Percentiles rank a stretch among this genome's conserved stretches.
Conservation (phyloP, 2,888 invertebrate species). For the Eupithecia inturbata region DNA sequence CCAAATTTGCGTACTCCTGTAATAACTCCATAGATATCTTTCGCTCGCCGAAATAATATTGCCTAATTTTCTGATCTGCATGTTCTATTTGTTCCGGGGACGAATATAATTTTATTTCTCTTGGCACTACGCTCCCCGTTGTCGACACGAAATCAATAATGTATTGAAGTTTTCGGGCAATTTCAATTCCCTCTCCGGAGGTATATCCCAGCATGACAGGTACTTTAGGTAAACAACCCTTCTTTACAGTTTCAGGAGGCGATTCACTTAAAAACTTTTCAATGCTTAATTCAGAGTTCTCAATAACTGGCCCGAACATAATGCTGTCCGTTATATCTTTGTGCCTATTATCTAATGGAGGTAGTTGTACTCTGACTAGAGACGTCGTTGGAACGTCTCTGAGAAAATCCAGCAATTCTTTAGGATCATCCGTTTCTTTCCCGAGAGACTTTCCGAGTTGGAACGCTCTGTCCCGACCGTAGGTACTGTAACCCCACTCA, state of each 20-base stretch:
- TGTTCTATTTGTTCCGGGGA: conserved; percentile 53
- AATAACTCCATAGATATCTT: conserved; percentile 57
- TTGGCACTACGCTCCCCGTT: conserved; percentile 68
- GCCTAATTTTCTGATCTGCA: conserved; percentile 64
- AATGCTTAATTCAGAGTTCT: conserved; percentile 60
- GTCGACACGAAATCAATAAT: conserved; percentile 53
- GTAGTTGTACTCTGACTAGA: conserved; percentile 68
- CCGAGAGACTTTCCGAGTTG: conserved; percentile 74
- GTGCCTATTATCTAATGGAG: conserved; percentile 56
- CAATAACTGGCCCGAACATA: conserved; percentile 75
- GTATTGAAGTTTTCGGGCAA: conserved; percentile 61
- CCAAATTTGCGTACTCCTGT: conserved; percentile 63
- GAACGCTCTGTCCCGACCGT: conserved; percentile 69
- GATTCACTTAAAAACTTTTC: conserved; percentile 66
- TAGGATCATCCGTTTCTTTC: conserved; percentile 67
- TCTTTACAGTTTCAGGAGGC: conserved; percentile 61
- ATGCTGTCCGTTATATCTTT: conserved; percentile 68
- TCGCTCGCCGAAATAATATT: conserved; percentile 66
- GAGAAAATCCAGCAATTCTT: conserved; percentile 68
- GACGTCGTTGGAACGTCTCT: conserved; percentile 60
- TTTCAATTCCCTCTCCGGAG: conserved; percentile 77
- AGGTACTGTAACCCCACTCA: conserved; percentile 73
- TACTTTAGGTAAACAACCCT: conserved; percentile 63
- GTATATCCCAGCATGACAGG: conserved; percentile 75
- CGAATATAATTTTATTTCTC: conserved; percentile 71